Evolutionary conservation across 2,113 vertebrate species (phyloP), one percentile per base, ranked within the genome.

Genomic region (Prionailurus bengalensis): DNA sequence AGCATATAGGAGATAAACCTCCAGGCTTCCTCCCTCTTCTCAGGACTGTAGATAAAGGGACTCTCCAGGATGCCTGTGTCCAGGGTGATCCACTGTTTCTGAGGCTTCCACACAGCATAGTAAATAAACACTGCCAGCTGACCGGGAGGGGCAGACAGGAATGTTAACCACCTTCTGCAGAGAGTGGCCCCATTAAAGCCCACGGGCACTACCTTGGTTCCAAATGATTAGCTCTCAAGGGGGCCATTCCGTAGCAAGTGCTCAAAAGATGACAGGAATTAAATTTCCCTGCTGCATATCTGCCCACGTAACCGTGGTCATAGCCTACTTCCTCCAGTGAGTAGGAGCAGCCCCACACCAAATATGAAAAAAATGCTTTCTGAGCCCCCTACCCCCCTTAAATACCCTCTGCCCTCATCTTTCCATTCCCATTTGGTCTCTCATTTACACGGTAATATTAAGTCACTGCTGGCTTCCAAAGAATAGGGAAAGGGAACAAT

Each of bases 1-100:
- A 99, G 99, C 99, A 99, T 99, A 98, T 99, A 99, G 45, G 99
- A 99, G 86, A 99, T 0, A 71, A 99, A 99, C 79, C 99, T 99
- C 99, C 99, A 99, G 12, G 99, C 99, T 97, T 99, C 98, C 80
- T 99, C 66, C 3, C 99, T 97, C 36, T 83, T 80, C 27, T 99
- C 98, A 0, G 99, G 98, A 19, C 97, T 97, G 98, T 99, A 99
- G 16, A 98, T 99, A 0, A 99, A 98, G 14, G 99, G 99, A 95
- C 99, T 99, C 0, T 98, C 98, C 99, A 99, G 99, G 97, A 99
- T 99, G 92, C 99, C 98, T 0, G 96, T 88, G 0, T 98, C 99
- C 94, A 99, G 93, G 1, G 99, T 99, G 93, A 99, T 98, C 99
- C 99, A 99, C 98, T 99, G 99, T 82, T 99, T 99, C 98, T 99